phyloP scores from a whole-genome alignment of 2,797 vertebrate species.

The Malurus splendens region DNA sequence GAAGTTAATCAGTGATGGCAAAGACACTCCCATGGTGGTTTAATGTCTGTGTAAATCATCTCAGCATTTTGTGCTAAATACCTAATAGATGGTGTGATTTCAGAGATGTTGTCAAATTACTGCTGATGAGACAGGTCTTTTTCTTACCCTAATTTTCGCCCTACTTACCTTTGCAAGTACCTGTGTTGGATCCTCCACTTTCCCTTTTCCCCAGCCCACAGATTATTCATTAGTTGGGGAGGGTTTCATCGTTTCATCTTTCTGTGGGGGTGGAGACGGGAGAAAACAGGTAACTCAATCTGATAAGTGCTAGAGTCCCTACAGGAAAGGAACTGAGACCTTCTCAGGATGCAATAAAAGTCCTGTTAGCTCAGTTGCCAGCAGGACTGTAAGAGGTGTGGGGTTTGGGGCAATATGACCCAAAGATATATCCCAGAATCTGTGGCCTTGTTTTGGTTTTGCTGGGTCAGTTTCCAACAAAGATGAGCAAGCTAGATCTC shows the following conservation, averaged over 20 bases:
- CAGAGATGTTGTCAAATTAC: background rate
- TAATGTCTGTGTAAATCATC: background rate
- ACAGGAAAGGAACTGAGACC: background rate
- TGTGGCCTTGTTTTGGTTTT: background rate
- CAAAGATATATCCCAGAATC: background rate
- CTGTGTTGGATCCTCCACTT: background rate
- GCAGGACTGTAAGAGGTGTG: background rate
- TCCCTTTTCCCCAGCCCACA: background rate
- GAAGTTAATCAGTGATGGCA: background rate
- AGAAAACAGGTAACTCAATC: background rate
- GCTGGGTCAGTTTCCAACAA: background rate
- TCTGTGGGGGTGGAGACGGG: accelerated
- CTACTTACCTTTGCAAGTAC: background rate
- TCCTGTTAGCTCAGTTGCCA: background rate
- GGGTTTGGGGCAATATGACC: background rate
- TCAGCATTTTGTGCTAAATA: background rate
- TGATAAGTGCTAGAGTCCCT: background rate
- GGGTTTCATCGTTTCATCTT: background rate
- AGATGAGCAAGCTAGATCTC: background rate
- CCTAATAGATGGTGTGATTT: background rate
- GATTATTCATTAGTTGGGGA: background rate
- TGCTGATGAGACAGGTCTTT: background rate
- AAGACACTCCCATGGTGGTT: background rate
- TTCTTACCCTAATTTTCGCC: background rate
- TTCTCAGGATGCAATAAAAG: background rate